Conservation (phyloP, 2,797 vertebrate species). For the Dromococcyx pavoninus region DNA sequence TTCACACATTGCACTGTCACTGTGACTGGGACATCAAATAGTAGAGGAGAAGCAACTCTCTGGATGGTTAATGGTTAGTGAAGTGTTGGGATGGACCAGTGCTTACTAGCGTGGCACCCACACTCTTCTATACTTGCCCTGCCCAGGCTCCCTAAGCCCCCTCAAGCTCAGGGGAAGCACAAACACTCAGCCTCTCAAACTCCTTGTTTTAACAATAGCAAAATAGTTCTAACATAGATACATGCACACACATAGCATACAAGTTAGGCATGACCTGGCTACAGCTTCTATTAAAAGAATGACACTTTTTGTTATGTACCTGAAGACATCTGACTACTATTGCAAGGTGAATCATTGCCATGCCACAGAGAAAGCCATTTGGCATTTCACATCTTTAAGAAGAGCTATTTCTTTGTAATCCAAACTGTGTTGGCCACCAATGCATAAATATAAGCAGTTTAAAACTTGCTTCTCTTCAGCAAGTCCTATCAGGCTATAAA, state of each 20-base stretch:
- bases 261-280: not conserved
- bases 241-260: fast-evolving
- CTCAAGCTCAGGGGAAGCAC: not conserved
- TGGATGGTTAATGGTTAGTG: fast-evolving
- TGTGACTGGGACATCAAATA: not conserved
- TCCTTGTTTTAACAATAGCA: not conserved
- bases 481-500: constrained; percentile 5
- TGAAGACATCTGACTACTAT: not conserved
- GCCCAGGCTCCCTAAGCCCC: not conserved
- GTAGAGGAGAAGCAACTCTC: not conserved
- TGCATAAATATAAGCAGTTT: not conserved
- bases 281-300: not conserved
- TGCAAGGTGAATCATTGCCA: not conserved
- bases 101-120: fast-evolving
- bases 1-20: fast-evolving
- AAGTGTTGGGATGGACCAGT: not conserved
- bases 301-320: not conserved
- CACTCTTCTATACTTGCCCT: not conserved
- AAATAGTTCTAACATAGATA: not conserved
- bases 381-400: not conserved
- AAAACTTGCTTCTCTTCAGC: not conserved
- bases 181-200: fast-evolving
- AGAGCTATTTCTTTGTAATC: not conserved
- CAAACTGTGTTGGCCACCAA: not conserved
- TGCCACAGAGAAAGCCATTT: not conserved